phyloP scores from a whole-genome alignment of 1,140 invertebrate species.

The Caenorhabditis latens region DNA sequence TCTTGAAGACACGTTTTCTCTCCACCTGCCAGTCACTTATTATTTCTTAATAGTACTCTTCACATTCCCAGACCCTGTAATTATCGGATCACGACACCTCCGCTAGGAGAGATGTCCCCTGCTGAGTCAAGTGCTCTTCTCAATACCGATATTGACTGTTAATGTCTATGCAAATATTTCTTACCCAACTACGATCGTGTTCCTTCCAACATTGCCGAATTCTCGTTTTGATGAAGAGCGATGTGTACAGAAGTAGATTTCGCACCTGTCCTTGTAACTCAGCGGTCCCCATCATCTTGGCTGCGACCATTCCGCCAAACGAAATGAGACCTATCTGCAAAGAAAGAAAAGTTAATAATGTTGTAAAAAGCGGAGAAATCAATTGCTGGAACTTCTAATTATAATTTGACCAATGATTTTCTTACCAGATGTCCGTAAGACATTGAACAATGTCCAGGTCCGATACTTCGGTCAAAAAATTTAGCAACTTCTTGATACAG shows the following conservation, averaged over 20 bases:
- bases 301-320: conserved; percentile 58
- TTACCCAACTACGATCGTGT: conserved; percentile 59
- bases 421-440: conserved; percentile 57
- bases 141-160: conserved; percentile 31
- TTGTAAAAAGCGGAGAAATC: not conserved
- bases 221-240: conserved; percentile 55
- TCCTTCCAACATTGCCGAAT: conserved; percentile 57
- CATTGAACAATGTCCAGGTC: conserved; percentile 31
- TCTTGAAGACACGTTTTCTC: no score
- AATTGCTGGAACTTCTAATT: not conserved
- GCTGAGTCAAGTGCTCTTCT: conserved; percentile 26
- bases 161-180: conserved; percentile 51
- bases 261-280: conserved; percentile 50
- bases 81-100: conserved; percentile 26
- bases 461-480: not conserved
- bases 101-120: not conserved
- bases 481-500: conserved; percentile 38
- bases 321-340: conserved; percentile 61
- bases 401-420: not conserved
- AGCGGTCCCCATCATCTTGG: conserved; percentile 23
- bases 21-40: not conserved
- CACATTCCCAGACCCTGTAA: conserved; percentile 45
- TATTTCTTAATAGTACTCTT: not conserved
- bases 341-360: not conserved
- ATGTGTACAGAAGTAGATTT: conserved; percentile 61